A percentile compares a stretch with the other conserved stretches of the same genome.
Conservation (phyloP, 2,888 invertebrate genomes). For the Mactromeris polynyma region DNA sequence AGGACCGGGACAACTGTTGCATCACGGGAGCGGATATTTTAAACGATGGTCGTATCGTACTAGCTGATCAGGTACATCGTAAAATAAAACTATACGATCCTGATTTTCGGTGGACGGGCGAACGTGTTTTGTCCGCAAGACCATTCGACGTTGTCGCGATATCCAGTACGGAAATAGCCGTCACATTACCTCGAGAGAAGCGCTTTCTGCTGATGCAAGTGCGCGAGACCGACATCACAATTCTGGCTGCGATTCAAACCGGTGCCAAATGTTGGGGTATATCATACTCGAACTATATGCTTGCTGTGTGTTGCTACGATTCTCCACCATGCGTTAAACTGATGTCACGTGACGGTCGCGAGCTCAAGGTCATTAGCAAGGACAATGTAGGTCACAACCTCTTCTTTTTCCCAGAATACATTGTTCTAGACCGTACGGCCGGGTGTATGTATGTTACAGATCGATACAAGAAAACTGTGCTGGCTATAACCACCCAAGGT, state of each 20-base stretch:
- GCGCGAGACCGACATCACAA: conserved; percentile 63
- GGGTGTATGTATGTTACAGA: conserved; percentile 70
- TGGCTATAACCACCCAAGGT: conserved; percentile 70
- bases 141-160: conserved; percentile 70
- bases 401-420: conserved; percentile 75
- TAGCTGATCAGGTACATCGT: conserved; percentile 72
- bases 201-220: conserved; percentile 69
- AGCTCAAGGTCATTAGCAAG: conserved; percentile 69
- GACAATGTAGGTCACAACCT: conserved; percentile 73
- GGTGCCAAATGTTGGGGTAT: conserved; percentile 75
- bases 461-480: conserved; percentile 73
- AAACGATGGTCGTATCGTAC: conserved; percentile 66
- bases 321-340: conserved; percentile 73
- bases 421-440: conserved; percentile 68
- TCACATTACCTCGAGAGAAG: conserved; percentile 72
- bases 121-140: conserved; percentile 69
- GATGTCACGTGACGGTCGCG: conserved; percentile 74
- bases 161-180: conserved; percentile 67
- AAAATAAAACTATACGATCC: conserved; percentile 71
- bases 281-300: conserved; percentile 68
- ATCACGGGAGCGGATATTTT: conserved; percentile 71
- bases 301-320: conserved; percentile 73
- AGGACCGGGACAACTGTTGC: conserved; percentile 73
- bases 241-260: conserved; percentile 70
- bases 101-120: conserved; percentile 68